These are phyloP conservation scores for Plutella xylostella DNA, from an alignment of 2,888 invertebrate genomes.

Conservation along the genomic window DNA sequence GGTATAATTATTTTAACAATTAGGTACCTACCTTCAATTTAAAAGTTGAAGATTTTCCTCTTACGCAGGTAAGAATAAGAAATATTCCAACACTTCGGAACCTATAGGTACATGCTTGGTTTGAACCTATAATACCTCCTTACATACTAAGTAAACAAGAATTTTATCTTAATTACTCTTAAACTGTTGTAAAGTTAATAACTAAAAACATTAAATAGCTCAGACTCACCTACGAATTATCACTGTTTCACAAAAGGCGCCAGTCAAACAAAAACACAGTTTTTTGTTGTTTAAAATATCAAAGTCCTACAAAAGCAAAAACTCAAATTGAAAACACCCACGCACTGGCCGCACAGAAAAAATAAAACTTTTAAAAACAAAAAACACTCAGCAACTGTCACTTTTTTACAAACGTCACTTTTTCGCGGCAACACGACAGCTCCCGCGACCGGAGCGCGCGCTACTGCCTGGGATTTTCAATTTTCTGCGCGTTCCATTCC, in stretches of 20 bases:
- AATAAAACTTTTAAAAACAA: neutral
- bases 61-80: too few relatives aligned
- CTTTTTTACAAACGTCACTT: constrained; percentile 22
- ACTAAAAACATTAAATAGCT: constrained; percentile 5
- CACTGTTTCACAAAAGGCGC: neutral
- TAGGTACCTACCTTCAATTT: too few relatives aligned
- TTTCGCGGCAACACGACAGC: constrained; percentile 27
- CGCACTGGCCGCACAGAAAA: neutral
- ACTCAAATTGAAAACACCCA: neutral
- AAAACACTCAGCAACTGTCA: neutral
- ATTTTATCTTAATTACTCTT: constrained; percentile 8
- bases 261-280: constrained; percentile 1
- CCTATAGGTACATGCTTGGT: too few relatives aligned
- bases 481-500: constrained; percentile 1
- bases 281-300: too few relatives aligned
- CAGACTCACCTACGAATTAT: constrained; percentile 17
- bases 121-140: too few relatives aligned
- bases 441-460: constrained; percentile 34
- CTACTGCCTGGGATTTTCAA: constrained; percentile 32
- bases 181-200: constrained; percentile 4
- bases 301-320: too few relatives aligned
- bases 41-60: too few relatives aligned
- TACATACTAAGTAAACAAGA: too few relatives aligned
- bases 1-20: too few relatives aligned
- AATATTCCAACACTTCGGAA: too few relatives aligned